Base-by-base conservation (phyloP, 2,797 vertebrate species). In the Sitta carolinensis region DNA sequence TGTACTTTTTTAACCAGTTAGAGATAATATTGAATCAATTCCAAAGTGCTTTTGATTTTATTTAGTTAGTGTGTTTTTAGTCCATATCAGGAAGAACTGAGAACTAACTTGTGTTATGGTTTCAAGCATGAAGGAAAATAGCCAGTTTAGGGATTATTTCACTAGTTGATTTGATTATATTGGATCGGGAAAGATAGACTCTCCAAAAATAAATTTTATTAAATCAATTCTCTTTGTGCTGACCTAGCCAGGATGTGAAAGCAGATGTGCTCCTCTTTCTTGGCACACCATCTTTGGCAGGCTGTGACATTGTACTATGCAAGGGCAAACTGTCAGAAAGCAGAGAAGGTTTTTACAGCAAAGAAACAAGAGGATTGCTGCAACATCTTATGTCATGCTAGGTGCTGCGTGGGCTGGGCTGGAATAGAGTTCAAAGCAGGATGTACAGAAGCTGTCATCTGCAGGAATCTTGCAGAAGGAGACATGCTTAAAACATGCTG, bases 301-400 rank as follows among this genome's bases (percentile, higher is more conserved):
- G 30, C 84, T 93, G 30, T 76, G 75, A 84, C 30, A 63, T 13
- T 0, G 7, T 22, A 21, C 30, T 40, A 12, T 32, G 70, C 74
- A 96, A 95, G 64, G 89, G 50, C 84, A 95, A 91, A 85, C 30
- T 62, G 62, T 83, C 78, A 92, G 62, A 89, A 85, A 95, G 30
- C 26, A 76, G 68, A 83, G 78, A 90, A 93, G 64, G 29, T 78
- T 77, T 92, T 91, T 75, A 66, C 13, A 68, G 47, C 30, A 64
- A 45, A 87, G 77, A 90, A 84, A 47, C 15, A 74, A 42, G 55
- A 92, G 45, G 22, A 70, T 30, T 74, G 23, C 72, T 93, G 75
- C 55, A 84, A 57, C 15, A 76, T n/a, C 32, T 87, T 70, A 84
- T 48, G 52, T 57, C 47, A 34, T 21, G 58, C 73, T 92, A 78